Base-by-base conservation (phyloP, 1,140 invertebrate species). In the Scaptodrosophila lebanonensis region DNA sequence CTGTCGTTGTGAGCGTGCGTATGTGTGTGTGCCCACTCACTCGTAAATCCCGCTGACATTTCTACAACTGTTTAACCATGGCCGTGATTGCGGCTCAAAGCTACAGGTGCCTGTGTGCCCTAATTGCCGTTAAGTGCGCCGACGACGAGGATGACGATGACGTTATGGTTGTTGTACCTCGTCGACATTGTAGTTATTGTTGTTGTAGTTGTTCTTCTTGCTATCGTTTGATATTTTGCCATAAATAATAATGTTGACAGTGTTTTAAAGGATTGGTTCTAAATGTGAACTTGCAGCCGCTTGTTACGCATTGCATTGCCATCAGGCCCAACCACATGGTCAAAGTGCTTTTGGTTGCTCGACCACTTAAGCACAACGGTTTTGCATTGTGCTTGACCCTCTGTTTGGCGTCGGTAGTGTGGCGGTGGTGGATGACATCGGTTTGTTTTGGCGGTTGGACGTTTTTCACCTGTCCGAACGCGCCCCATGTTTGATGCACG, bases 71-170 rank as follows among this genome's bases (percentile, higher is more conserved):
- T 8, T 22, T 2, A 8, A n/a, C 6, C 9, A 9, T n/a, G 30
- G 9, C 42, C 15, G 27, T 38, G 32, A 64, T 44, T 54, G 30
- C 42, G 13, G 38, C 22, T 39, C 50, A 59, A 50, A 76, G 62
- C 62, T 57, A 72, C 57, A 69, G 65, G 71, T 66, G 71, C 42
- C 29, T 59, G 18, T 57, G 30, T 51, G 17, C 22, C 30, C 69
- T 82, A 82, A 82, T 82, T 82, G 75, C 54, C 75, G 57, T 66
- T 82, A 82, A 82, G 75, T 82, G 75, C 49, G 65, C n/a, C n/a
- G n/a, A n/a, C n/a, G n/a, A n/a, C n/a, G n/a, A n/a, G n/a, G n/a
- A n/a, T n/a, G n/a, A n/a, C n/a, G n/a, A n/a, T n/a, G n/a, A n/a
- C n/a, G n/a, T n/a, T n/a, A n/a, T n/a, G n/a, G n/a, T n/a, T n/a